Conservation (phyloP, 2,888 invertebrate species). For the Phorcus lineatus region DNA sequence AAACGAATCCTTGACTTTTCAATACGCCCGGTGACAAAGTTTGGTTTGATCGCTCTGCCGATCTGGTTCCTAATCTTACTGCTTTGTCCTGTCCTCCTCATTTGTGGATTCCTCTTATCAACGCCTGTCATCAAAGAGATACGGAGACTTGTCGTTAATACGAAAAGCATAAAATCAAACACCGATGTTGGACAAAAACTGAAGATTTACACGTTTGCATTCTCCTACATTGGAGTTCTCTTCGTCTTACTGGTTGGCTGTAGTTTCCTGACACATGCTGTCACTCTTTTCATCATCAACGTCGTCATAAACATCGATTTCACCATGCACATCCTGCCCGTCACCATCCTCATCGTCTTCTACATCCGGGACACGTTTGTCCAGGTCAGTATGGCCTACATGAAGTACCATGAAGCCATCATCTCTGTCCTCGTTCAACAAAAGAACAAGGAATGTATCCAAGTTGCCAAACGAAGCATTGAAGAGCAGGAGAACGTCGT, state of each 20-base stretch:
- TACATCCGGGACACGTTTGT: constrained; percentile 38
- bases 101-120: constrained; percentile 18
- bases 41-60: constrained; percentile 29
- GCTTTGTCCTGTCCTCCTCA: constrained; percentile 1
- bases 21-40: constrained; percentile 19
- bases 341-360: constrained; percentile 31
- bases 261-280: constrained; percentile 35
- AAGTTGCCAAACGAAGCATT: not conserved
- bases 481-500: not conserved
- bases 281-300: constrained; percentile 32
- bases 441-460: not conserved
- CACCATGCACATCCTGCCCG: constrained; percentile 33
- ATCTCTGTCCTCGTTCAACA: not conserved
- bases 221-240: constrained; percentile 31
- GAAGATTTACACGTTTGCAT: constrained; percentile 26
- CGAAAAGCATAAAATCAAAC: not conserved
- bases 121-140: constrained; percentile 27
- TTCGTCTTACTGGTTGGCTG: constrained; percentile 31
- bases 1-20: constrained; percentile 8
- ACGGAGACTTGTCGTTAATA: not conserved
- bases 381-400: constrained; percentile 3
- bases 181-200: not conserved
- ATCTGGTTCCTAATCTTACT: constrained; percentile 16
- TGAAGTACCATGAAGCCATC: not conserved
- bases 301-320: constrained; percentile 30